These are phyloP conservation scores for Merodon equestris DNA, from an alignment of 2,888 invertebrate species.

Conservation along the genomic window DNA sequence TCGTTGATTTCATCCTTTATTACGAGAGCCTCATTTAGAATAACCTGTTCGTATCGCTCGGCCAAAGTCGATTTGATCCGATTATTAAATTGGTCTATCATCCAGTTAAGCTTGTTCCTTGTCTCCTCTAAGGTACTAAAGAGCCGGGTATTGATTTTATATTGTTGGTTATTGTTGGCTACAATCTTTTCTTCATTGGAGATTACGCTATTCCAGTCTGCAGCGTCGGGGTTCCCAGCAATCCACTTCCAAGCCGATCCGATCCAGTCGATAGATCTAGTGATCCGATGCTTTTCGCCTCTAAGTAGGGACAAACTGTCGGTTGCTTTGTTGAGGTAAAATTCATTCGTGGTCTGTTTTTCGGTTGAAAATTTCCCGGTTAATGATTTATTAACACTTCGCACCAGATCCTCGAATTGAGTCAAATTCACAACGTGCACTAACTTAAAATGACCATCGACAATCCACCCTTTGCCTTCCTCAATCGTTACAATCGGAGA, in stretches of 20 bases:
- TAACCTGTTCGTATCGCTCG: conserved; percentile 12
- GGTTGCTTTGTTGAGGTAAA: neutral
- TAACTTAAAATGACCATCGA: too few relatives aligned
- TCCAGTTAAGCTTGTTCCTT: conserved; percentile 12
- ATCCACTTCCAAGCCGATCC: conserved; percentile 62
- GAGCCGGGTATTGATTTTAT: conserved; percentile 44
- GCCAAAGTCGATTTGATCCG: neutral
- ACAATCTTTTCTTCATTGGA: too few relatives aligned
- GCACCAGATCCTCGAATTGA: too few relatives aligned
- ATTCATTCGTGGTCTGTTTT: too few relatives aligned
- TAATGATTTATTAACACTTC: too few relatives aligned
- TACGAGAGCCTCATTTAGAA: conserved; percentile 10
- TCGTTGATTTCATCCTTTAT: conserved; percentile 46
- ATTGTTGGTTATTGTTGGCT: conserved; percentile 47
- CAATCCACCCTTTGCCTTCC: too few relatives aligned
- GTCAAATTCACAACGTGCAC: too few relatives aligned
- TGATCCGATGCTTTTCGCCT: conserved; percentile 2
- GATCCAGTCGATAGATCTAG: conserved; percentile 50
- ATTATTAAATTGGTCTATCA: conserved; percentile 19
- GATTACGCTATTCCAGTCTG: conserved; percentile 20
- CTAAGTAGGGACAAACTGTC: conserved; percentile 7
- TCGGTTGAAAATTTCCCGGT: too few relatives aligned
- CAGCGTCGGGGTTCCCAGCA: conserved; percentile 38
- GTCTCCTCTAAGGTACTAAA: conserved; percentile 19
- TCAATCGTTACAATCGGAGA: too few relatives aligned